phyloP scores from a whole-genome alignment of 2,888 invertebrate genomes.

The Acleris sparsana region DNA sequence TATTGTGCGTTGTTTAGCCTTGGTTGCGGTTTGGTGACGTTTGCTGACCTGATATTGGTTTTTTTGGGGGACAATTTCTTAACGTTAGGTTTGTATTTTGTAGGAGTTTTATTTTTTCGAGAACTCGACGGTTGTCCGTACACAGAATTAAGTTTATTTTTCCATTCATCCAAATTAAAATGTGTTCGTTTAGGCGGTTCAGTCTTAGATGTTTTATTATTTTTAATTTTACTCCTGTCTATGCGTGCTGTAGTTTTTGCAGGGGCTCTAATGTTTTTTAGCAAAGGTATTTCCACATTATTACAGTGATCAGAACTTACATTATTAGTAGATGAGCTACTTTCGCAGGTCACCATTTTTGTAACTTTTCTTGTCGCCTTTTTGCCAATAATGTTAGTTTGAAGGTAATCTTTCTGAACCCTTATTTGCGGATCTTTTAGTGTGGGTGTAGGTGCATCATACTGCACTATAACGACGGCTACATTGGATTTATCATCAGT shows the following conservation, averaged over 20 bases:
- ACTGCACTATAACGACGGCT: slow-evolving; percentile 60
- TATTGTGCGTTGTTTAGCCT: slow-evolving; percentile 65
- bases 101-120: slow-evolving; percentile 42
- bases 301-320: slow-evolving; percentile 55
- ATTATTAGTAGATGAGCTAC: slow-evolving; percentile 67
- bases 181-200: slow-evolving; percentile 48
- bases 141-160: slow-evolving; percentile 63
- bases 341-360: slow-evolving; percentile 68
- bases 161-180: slow-evolving; percentile 67
- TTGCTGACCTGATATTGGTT: slow-evolving; percentile 35
- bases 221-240: slow-evolving; percentile 41
- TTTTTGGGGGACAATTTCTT: slow-evolving; percentile 46
- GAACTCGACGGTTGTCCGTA: slow-evolving; percentile 56
- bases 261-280: slow-evolving; percentile 46
- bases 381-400: slow-evolving; percentile 33
- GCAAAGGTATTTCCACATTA: slow-evolving; percentile 49
- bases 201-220: slow-evolving; percentile 42
- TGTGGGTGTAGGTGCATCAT: slow-evolving; percentile 44
- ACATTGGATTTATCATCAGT: slow-evolving; percentile 55
- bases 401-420: slow-evolving; percentile 28
- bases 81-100: slow-evolving; percentile 44
- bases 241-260: slow-evolving; percentile 47
- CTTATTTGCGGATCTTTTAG: slow-evolving; percentile 8
- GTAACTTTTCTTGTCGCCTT: slow-evolving; percentile 59
- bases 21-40: slow-evolving; percentile 30